Percentiles rank a stretch among this genome's conserved stretches.
phyloP scores from a whole-genome alignment of 1,140 invertebrate species.

The Ruditapes philippinarum region DNA sequence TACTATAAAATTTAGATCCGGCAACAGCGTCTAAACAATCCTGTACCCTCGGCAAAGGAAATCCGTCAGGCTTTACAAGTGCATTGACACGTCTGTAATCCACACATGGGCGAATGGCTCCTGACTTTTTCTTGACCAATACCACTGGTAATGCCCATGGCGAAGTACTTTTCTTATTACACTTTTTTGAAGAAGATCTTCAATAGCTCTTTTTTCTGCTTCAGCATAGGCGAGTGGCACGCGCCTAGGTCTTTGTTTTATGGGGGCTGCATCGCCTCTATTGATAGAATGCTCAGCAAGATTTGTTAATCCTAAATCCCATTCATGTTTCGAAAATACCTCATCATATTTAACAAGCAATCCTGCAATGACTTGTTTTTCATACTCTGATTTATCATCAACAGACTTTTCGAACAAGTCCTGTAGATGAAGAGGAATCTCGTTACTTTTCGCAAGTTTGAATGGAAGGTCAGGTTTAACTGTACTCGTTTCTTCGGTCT shows the following conservation, averaged over 20 bases:
- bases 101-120: slow-evolving; percentile 38
- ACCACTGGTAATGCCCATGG: too few species aligned
- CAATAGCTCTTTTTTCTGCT: slow-evolving; percentile 26
- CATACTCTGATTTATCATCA: background rate
- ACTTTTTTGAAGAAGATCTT: slow-evolving; percentile 45
- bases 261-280: slow-evolving; percentile 28
- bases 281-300: too few species aligned
- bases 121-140: background rate
- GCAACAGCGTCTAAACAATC: slow-evolving; percentile 5
- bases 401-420: too few species aligned
- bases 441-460: too few species aligned
- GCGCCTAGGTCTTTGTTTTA: slow-evolving; percentile 29
- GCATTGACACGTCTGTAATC: slow-evolving; percentile 44
- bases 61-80: too few species aligned
- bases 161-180: slow-evolving; percentile 12
- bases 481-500: background rate
- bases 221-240: background rate
- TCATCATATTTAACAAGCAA: slow-evolving; percentile 2
- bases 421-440: too few species aligned
- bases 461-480: background rate
- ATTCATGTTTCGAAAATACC: slow-evolving; percentile 27
- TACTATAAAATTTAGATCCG: too few species aligned
- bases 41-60: too few species aligned
- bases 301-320: slow-evolving; percentile 35
- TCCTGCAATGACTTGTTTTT: background rate